phyloP scores from a whole-genome alignment of 2,888 invertebrate genomes.

The Drosophila monieri region DNA sequence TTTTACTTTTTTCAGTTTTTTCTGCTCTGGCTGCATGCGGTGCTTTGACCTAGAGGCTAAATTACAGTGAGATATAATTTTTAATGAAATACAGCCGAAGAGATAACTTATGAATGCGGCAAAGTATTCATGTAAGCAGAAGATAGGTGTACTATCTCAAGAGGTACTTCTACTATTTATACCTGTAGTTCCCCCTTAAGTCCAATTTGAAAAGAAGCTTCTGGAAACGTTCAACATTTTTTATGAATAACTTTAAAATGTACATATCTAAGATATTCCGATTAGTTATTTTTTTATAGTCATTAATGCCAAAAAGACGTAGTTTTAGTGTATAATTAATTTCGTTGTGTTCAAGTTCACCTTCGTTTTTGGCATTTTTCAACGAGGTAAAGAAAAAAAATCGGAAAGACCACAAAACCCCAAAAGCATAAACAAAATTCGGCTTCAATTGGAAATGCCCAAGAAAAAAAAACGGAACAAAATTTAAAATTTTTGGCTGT shows the following conservation, averaged over 20 bases:
- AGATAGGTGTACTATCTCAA: neutral
- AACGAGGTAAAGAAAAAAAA: constrained; percentile 5
- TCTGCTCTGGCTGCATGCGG: constrained; percentile 34
- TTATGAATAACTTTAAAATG: neutral
- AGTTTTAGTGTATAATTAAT: constrained; percentile 5
- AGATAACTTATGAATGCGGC: constrained; percentile 2
- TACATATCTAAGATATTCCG: too few relatives aligned
- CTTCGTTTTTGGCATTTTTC: constrained; percentile 12
- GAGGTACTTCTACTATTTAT: neutral
- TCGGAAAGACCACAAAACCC: constrained; percentile 8
- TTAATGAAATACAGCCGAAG: neutral
- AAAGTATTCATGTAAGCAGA: neutral
- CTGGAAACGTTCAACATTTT: neutral
- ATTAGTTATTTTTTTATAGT: too few relatives aligned
- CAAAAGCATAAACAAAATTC: constrained; percentile 45
- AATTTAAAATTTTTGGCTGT: constrained; percentile 43
- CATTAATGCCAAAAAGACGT: neutral
- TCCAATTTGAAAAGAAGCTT: neutral
- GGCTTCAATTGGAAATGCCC: constrained; percentile 55
- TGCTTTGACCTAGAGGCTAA: constrained; percentile 45
- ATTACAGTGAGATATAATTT: constrained; percentile 19
- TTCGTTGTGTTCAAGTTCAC: constrained; percentile 25
- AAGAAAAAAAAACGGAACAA: constrained; percentile 11
- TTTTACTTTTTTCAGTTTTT: constrained; percentile 22
- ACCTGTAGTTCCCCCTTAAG: neutral